Percentiles rank a stretch among this genome's conserved stretches.
Evolutionary conservation across 2,113 vertebrate species (phyloP).

Genomic region (Typhlomys cinereus): DNA sequence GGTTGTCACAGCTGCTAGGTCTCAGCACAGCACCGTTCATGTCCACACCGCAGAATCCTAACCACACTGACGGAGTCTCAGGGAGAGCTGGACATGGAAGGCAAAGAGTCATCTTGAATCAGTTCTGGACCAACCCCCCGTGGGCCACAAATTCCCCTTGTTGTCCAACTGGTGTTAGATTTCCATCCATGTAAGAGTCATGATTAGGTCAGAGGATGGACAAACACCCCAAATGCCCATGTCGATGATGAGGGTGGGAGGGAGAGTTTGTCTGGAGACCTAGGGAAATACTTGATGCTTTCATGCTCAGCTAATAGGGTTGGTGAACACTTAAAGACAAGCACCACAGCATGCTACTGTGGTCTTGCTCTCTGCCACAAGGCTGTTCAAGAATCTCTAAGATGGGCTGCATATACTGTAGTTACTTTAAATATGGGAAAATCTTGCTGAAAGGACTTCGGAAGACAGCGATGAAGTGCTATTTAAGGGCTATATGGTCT

Average conservation of each 20-base stretch:
- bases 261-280: not conserved
- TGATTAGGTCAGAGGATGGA: constrained; percentile 34
- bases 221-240: constrained; percentile 13
- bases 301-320: not conserved
- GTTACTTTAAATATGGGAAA: not conserved
- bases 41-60: no score
- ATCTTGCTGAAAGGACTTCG: not conserved
- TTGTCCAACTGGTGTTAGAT: not conserved
- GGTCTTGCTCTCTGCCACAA: not conserved
- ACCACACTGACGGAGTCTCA: no score
- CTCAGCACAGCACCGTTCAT: not conserved
- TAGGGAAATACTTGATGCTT: not conserved
- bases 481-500: not conserved
- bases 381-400: not conserved
- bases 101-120: not conserved
- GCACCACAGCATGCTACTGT: not conserved
- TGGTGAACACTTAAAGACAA: constrained; percentile 31
- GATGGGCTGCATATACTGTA: not conserved
- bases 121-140: not conserved
- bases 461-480: not conserved
- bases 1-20: not conserved
- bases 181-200: not conserved
- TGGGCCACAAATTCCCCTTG: not conserved
- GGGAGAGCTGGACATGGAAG: not conserved
- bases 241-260: constrained; percentile 28